A percentile compares a stretch with the other conserved stretches of the same genome.
phyloP scores from a whole-genome alignment of 2,888 invertebrate genomes.

The Philaethria dido region DNA sequence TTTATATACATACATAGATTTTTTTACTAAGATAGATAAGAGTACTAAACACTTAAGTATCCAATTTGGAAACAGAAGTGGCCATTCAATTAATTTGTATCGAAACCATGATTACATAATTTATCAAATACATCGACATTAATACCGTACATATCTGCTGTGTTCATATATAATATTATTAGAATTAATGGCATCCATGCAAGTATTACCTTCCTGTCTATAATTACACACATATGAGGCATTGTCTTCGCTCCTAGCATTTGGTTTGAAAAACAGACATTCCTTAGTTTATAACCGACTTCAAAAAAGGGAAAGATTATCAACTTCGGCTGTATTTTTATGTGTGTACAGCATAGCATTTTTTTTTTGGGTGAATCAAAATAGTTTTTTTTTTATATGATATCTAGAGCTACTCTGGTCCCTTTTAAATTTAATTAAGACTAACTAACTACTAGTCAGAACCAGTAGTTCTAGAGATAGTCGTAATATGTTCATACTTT shows the following conservation, averaged over 20 bases:
- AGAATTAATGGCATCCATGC: conserved; percentile 22
- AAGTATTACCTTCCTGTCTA: conserved; percentile 22
- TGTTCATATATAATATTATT: conserved; percentile 14
- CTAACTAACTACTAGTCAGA: too few relatives aligned
- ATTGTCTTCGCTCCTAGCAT: conserved; percentile 7
- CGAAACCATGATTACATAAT: conserved; percentile 18
- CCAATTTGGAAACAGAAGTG: neutral
- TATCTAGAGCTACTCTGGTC: too few relatives aligned
- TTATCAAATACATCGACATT: conserved; percentile 31
- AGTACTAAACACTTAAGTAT: neutral
- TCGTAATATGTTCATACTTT: too few relatives aligned
- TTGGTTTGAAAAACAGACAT: neutral
- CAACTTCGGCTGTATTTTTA: too few relatives aligned
- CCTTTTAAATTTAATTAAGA: too few relatives aligned
- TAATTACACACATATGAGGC: conserved; percentile 26
- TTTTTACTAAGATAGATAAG: too few relatives aligned
- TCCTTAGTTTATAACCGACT: neutral
- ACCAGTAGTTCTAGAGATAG: too few relatives aligned
- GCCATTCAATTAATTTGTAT: conserved; percentile 6
- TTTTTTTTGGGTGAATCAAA: too few relatives aligned
- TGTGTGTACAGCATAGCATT: too few relatives aligned
- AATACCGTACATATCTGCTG: conserved; percentile 21
- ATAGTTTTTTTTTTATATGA: too few relatives aligned
- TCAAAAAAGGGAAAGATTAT: too few relatives aligned
- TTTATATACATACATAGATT: too few relatives aligned